A percentile compares a stretch with the other conserved stretches of the same genome.
phyloP scores from a whole-genome alignment of 2,797 vertebrate genomes.

The Oreochromis grahami region DNA sequence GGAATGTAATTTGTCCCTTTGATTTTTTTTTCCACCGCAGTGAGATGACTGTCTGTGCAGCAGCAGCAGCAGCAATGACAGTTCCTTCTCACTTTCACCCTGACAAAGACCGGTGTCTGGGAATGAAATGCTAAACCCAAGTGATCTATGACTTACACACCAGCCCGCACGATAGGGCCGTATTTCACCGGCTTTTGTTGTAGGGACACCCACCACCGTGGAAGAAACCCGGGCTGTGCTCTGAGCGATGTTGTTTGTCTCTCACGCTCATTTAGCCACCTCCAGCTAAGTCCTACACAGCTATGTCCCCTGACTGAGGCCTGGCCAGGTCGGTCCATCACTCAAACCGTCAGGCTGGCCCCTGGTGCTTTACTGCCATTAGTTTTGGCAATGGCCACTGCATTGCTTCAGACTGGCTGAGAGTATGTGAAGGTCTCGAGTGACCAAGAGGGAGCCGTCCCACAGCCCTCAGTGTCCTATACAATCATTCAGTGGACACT shows the following conservation, averaged over 20 bases:
- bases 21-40: not conserved
- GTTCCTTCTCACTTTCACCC: constrained; percentile 54
- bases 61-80: constrained; percentile 7
- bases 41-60: constrained; percentile 33
- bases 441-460: constrained; percentile 35
- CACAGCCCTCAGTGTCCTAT: constrained; percentile 37
- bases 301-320: constrained; percentile 37
- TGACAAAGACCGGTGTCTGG: constrained; percentile 5
- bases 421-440: constrained; percentile 35
- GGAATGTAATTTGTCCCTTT: constrained; percentile 54
- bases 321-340: constrained; percentile 40
- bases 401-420: constrained; percentile 49
- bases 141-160: constrained; percentile 50
- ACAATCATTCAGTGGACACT: constrained; percentile 43
- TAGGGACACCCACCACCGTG: constrained; percentile 23
- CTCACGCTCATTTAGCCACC: constrained; percentile 23
- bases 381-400: constrained; percentile 49
- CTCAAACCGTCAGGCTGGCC: constrained; percentile 43
- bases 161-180: constrained; percentile 35
- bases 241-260: constrained; percentile 43
- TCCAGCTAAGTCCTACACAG: constrained; percentile 35
- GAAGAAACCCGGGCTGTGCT: constrained; percentile 11
- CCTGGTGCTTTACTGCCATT: constrained; percentile 50
- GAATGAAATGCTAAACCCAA: constrained; percentile 22
- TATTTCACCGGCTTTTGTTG: constrained; percentile 57